phyloP scores from a whole-genome alignment of 2,113 vertebrate genomes.

The Equus quagga region DNA sequence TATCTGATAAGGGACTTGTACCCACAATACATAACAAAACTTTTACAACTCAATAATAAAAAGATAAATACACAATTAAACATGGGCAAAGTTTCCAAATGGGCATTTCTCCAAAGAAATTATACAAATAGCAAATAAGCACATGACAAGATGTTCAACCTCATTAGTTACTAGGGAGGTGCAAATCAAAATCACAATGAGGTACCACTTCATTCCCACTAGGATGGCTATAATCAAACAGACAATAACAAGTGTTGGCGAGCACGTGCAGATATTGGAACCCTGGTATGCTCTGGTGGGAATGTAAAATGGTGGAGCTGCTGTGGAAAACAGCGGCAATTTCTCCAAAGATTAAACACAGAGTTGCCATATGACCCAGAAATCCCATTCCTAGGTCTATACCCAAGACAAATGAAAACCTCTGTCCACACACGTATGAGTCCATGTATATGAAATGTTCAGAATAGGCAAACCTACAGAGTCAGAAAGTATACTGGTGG shows the following conservation, averaged over 20 bases:
- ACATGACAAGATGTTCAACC: neutral
- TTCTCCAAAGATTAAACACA: constrained; percentile 42
- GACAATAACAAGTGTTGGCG: neutral
- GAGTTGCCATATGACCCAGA: neutral
- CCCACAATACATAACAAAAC: constrained; percentile 10
- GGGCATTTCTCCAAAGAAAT: constrained; percentile 7
- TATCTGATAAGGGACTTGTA: neutral
- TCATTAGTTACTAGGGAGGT: neutral
- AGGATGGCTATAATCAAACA: neutral
- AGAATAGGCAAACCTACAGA: neutral
- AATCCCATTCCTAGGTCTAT: neutral
- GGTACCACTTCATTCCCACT: neutral
- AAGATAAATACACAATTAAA: neutral
- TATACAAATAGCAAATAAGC: neutral
- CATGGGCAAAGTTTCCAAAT: neutral
- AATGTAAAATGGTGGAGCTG: neutral
- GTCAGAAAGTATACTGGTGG: neutral
- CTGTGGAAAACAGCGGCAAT: neutral
- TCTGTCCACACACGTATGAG: neutral
- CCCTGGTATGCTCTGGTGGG: neutral
- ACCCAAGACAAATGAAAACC: neutral
- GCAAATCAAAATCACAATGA: neutral
- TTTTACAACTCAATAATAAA: neutral
- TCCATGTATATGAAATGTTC: constrained; percentile 4
- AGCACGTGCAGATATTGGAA: neutral